These are phyloP conservation scores for Sclerodermus sp. DNA, from an alignment of 2,888 invertebrate genomes.

Conservation along the genomic window DNA sequence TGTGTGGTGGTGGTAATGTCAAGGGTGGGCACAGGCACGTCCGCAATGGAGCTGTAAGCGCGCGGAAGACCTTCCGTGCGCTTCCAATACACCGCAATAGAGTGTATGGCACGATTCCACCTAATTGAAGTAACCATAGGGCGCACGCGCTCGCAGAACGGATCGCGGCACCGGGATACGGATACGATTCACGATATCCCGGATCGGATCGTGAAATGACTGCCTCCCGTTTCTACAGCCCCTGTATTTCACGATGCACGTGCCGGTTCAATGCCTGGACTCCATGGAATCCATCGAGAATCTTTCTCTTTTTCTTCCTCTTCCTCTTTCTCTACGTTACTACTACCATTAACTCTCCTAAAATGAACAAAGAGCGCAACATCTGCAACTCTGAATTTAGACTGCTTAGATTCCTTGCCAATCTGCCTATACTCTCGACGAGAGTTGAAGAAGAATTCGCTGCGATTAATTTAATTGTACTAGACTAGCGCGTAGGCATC, in stretches of 20 bases:
- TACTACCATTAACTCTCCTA: conserved; percentile 1
- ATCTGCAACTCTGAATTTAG: no score
- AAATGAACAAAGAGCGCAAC: conserved; percentile 5
- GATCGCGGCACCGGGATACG: conserved; percentile 16
- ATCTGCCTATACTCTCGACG: no score
- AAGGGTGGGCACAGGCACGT: conserved; percentile 47
- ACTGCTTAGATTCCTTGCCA: no score
- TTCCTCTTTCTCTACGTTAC: not conserved
- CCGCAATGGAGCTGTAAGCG: conserved; percentile 24
- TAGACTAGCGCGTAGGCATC: no score
- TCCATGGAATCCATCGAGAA: no score
- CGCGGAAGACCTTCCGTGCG: conserved; percentile 1
- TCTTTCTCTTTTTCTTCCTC: not conserved
- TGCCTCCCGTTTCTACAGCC: conserved; percentile 45
- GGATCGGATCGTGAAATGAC: conserved; percentile 48
- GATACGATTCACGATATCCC: conserved; percentile 35
- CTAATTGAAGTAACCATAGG: conserved; percentile 58
- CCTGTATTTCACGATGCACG: conserved; percentile 48
- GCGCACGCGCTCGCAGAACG: conserved; percentile 33
- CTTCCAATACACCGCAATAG: conserved; percentile 21
- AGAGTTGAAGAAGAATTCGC: no score
- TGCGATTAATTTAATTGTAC: no score
- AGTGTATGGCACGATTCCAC: conserved; percentile 48
- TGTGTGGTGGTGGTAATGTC: conserved; percentile 50
- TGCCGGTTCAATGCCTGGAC: conserved; percentile 30